Conservation (phyloP, 2,113 vertebrate genomes). For the Felis catus region DNA sequence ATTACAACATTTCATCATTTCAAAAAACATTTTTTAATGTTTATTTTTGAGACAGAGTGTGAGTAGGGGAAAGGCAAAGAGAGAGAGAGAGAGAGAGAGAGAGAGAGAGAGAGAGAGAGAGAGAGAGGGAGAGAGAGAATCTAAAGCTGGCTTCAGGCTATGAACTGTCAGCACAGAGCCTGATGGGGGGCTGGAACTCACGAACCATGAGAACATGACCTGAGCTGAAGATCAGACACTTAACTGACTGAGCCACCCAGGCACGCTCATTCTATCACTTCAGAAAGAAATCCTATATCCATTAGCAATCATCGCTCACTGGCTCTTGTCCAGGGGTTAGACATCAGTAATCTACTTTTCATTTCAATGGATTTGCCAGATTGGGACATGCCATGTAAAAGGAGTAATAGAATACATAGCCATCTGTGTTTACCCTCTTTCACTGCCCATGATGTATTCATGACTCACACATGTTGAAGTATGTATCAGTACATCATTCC, state of each 20-base stretch:
- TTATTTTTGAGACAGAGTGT: too few relatives aligned
- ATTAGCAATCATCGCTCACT: background rate
- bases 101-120: too few relatives aligned
- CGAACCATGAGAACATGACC: too few relatives aligned
- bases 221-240: too few relatives aligned
- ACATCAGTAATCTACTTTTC: background rate
- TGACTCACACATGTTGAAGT: fast-evolving
- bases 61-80: too few relatives aligned
- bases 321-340: background rate
- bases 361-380: background rate
- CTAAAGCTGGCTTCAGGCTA: too few relatives aligned
- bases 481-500: background rate
- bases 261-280: background rate
- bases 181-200: too few relatives aligned
- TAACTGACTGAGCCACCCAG: too few relatives aligned
- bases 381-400: background rate
- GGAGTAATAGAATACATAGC: background rate
- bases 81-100: too few relatives aligned
- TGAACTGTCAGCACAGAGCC: too few relatives aligned
- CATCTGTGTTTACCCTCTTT: background rate
- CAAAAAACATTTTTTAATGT: background rate
- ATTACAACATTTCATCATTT: background rate
- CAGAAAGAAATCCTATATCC: background rate
- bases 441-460: background rate
- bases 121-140: too few relatives aligned